Conservation (phyloP, 2,797 vertebrate genomes). For the Lophius americanus region DNA sequence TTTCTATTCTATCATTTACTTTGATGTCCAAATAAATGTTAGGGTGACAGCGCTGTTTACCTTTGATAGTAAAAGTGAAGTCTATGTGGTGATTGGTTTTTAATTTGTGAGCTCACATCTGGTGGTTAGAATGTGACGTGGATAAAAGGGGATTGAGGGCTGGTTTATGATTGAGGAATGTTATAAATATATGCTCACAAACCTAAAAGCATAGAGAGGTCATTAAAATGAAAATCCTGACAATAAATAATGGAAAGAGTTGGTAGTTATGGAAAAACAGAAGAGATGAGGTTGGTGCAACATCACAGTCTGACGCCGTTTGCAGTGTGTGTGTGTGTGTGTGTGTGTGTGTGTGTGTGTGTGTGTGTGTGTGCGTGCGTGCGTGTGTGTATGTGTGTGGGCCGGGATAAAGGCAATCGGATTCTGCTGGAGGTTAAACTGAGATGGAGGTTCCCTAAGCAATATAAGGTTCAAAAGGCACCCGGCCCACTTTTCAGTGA, state of each 20-base stretch:
- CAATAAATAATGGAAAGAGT: not conserved
- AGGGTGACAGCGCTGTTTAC: conserved; percentile 1
- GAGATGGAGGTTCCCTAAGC: conserved; percentile 32
- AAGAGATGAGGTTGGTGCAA: conserved; percentile 15
- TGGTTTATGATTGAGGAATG: conserved; percentile 15
- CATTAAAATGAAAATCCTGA: not conserved
- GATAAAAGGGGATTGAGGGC: conserved; percentile 10
- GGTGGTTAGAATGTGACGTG: conserved; percentile 1
- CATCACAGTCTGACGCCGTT: conserved; percentile 2
- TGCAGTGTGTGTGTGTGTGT: not conserved
- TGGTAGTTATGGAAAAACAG: not conserved
- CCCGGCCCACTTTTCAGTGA: conserved; percentile 19
- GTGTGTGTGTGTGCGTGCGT: no score
- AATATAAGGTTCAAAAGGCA: conserved; percentile 47
- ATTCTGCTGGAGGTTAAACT: conserved; percentile 28
- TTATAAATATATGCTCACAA: not conserved
- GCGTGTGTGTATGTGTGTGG: not conserved
- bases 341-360: no score
- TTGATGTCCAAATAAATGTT: conserved; percentile 28
- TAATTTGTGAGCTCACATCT: conserved; percentile 1
- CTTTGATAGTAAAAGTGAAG: conserved; percentile 35
- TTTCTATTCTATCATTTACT: conserved; percentile 14
- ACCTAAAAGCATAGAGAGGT: conserved; percentile 1
- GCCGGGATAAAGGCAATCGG: conserved; percentile 21
- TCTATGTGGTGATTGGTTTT: conserved; percentile 18